Evolutionary conservation across 1,140 invertebrate genomes (phyloP).

Genomic region (Mylabris phalerata): DNA sequence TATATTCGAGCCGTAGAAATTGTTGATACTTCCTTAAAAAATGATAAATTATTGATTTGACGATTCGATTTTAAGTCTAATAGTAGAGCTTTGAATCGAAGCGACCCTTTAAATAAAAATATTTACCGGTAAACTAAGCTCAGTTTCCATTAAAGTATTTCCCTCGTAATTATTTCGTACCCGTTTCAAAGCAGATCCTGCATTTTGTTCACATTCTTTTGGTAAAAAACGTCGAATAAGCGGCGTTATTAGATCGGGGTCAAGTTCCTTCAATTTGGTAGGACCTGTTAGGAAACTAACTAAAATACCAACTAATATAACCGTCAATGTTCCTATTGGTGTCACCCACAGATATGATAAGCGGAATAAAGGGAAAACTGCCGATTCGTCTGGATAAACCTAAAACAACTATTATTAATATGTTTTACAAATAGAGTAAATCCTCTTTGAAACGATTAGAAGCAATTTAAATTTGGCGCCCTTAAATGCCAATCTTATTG

Average conservation of each 20-base stretch:
- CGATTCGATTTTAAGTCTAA: too few species aligned
- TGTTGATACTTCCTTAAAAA: too few species aligned
- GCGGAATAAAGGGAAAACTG: constrained; percentile 62
- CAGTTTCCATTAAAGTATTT: not conserved
- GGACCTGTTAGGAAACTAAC: constrained; percentile 62
- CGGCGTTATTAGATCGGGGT: constrained; percentile 56
- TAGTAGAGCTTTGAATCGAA: too few species aligned
- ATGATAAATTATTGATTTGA: too few species aligned
- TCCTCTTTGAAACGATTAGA: too few species aligned
- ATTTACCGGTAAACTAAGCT: too few species aligned
- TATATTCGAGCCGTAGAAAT: too few species aligned
- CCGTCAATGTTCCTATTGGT: constrained; percentile 54
- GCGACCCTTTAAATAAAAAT: too few species aligned
- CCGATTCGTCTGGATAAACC: constrained; percentile 42
- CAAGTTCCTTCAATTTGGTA: constrained; percentile 48
- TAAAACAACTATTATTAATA: not conserved
- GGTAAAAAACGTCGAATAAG: constrained; percentile 48
- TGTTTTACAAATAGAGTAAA: not conserved
- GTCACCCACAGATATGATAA: constrained; percentile 74
- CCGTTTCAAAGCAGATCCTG: constrained; percentile 18
- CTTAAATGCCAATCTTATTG: too few species aligned
- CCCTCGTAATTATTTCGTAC: not conserved
- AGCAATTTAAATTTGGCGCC: too few species aligned
- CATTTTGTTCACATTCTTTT: constrained; percentile 21
- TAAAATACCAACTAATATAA: constrained; percentile 57